Evolutionary conservation across 2,888 invertebrate genomes (phyloP), one percentile per base, ranked within the genome.

Genomic region (Scaptomyza flava): DNA sequence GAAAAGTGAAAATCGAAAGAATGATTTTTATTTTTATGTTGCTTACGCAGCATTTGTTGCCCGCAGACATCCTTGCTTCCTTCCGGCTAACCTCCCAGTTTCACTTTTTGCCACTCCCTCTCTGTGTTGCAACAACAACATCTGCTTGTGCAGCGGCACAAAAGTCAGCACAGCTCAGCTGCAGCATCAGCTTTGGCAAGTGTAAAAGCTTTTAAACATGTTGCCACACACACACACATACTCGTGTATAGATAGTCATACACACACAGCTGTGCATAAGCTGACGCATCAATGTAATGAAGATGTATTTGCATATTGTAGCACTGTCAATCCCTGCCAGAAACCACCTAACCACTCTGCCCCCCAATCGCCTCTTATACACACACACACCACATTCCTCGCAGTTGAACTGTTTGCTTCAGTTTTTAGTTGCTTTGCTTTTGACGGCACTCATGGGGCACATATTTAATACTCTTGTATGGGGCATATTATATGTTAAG

Each of bases 261-360:
- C 51, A 51, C 51, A 58, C 59, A 68, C 63, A 79, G 73, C 77
- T 80, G 77, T 74, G 80, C 81, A 77, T 85, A 86, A 81, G 86
- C 84, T 83, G 84, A 80, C 86, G 82, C 86, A 86, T 84, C 82
- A 81, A 81, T 84, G 82, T 85, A 85, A 85, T 85, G 85, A 85
- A 84, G 85, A 85, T 86, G 85, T 85, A 85, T 86, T 82, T 84
- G 85, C 86, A 86, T 84, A 81, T 85, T 83, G 84, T 84, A 77
- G 80, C 79, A 79, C 80, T 82, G 82, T 83, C 82, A 84, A 77
- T 82, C 53, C 17, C 47, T 9, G 1, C 43, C 12, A n/a, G 5
- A 11, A 12, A 3, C 30, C 27, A 34, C 11, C n/a, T 38, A 12
- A 43, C n/a, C 47, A 27, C n/a, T 9, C 20, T 11, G 8, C 11